A percentile compares a stretch with the other conserved stretches of the same genome.
Conservation (phyloP, 2,888 invertebrate genomes). For the Tanytarsus gracilentus region DNA sequence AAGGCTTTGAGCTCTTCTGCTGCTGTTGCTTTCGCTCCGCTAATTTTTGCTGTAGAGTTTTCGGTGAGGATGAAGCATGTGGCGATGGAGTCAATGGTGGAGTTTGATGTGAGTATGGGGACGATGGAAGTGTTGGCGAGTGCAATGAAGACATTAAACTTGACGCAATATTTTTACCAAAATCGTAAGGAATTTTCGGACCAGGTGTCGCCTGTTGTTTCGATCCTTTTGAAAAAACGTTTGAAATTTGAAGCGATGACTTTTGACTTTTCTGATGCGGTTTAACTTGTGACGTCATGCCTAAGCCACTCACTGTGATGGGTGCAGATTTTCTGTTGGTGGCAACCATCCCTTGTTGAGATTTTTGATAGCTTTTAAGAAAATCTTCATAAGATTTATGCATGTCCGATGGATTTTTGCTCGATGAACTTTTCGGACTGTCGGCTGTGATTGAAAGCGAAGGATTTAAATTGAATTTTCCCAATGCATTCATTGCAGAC, state of each 20-base stretch:
- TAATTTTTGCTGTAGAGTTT: constrained; percentile 59
- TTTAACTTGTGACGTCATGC: neutral
- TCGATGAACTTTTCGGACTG: neutral
- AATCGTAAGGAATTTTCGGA: constrained; percentile 17
- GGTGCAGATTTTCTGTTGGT: neutral
- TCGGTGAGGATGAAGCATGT: constrained; percentile 48
- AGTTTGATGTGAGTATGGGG: constrained; percentile 18
- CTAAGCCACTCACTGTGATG: neutral
- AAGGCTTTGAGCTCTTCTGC: neutral
- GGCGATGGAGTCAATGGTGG: constrained; percentile 21
- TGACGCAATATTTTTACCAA: constrained; percentile 26
- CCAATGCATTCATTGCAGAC: neutral
- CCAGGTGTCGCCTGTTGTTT: neutral
- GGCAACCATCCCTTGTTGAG: neutral
- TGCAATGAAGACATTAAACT: constrained; percentile 24
- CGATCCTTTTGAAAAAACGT: too few species aligned
- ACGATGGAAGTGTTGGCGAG: constrained; percentile 12
- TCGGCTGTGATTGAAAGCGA: constrained; percentile 30
- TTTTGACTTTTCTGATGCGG: neutral
- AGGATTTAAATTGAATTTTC: constrained; percentile 18
- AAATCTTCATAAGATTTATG: constrained; percentile 12
- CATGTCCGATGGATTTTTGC: constrained; percentile 25
- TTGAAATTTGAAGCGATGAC: too few species aligned
- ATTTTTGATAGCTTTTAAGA: constrained; percentile 5
- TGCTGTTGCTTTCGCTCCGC: constrained; percentile 52